Evolutionary conservation across 2,888 invertebrate genomes (phyloP), one percentile per base, ranked within the genome.

Genomic region (Petrolisthes manimaculis): DNA sequence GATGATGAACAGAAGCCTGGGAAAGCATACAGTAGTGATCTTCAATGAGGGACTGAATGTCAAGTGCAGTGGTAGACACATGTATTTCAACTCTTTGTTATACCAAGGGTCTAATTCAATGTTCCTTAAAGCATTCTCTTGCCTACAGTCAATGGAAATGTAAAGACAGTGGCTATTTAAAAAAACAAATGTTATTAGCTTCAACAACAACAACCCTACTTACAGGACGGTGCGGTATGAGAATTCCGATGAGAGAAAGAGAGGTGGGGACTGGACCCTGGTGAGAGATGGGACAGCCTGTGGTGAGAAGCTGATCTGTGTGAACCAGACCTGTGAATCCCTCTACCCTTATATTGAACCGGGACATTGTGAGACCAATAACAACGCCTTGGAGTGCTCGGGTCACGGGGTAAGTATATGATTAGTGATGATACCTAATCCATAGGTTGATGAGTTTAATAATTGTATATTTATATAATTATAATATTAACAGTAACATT

Each of bases 261-360:
- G 96, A 92, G 95, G 95, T 92, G 95, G 95, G 6, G 95, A 95
- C n/a, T 94, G 97, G 92, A 98, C 98, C 3, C 94, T 99, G 92
- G 98, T 98, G 87, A 95, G 95, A 92, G 98, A 99, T 93, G 99
- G 99, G 51, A 98, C 98, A 21, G 96, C 97, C 74, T 99, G 99
- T 93, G 98, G 97, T 9, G 96, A 97, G 92, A 96, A 97, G 94
- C 95, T 94, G 94, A 94, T 99, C 92, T 99, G 99, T 95, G 95
- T 98, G 92, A 97, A 98, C 95, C 97, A 97, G 94, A 96, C 97
- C 84, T 99, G 98, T 94, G 95, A 96, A 91, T 96, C 96, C 93
- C 95, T 97, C 92, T 96, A 96, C 94, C 96, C 96, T 24, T 95
- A 96, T 94, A 95, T 97, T 91, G 97, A 96, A 94, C 96, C 96